Percentiles rank a stretch among this genome's conserved stretches.
Conservation (phyloP, 2,113 vertebrate genomes). For the Phasianus colchicus region DNA sequence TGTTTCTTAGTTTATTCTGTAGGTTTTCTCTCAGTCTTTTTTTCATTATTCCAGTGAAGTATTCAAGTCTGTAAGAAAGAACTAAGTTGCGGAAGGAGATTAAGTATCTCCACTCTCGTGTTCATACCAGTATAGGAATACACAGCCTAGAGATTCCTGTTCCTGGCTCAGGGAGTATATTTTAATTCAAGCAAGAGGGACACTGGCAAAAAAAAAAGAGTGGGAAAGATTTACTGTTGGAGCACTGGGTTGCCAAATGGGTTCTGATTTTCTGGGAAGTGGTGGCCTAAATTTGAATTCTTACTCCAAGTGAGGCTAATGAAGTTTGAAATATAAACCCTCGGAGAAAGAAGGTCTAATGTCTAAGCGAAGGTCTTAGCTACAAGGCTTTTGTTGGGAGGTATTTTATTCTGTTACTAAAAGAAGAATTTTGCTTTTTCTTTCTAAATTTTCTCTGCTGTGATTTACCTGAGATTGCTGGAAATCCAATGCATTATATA, state of each 20-base stretch:
- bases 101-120: background rate
- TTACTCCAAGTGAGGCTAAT: background rate
- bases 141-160: background rate
- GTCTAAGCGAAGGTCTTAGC: background rate
- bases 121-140: background rate
- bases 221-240: background rate
- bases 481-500: background rate
- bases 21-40: background rate
- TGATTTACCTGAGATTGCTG: background rate
- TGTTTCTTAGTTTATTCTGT: background rate
- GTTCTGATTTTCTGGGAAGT: slow-evolving; percentile 16
- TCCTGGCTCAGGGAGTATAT: background rate
- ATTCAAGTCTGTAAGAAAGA: background rate
- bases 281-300: background rate
- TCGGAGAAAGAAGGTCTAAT: background rate
- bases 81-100: background rate
- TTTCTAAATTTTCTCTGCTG: background rate
- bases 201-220: background rate
- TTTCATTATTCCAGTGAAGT: background rate
- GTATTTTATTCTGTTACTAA: background rate
- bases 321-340: background rate
- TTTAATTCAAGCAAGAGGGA: background rate
- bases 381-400: background rate
- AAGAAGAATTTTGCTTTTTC: background rate
- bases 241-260: background rate